A percentile compares a stretch with the other conserved stretches of the same genome.
These are phyloP conservation scores for Listronotus bonariensis DNA, from an alignment of 1,140 invertebrate species.

Conservation along the genomic window DNA sequence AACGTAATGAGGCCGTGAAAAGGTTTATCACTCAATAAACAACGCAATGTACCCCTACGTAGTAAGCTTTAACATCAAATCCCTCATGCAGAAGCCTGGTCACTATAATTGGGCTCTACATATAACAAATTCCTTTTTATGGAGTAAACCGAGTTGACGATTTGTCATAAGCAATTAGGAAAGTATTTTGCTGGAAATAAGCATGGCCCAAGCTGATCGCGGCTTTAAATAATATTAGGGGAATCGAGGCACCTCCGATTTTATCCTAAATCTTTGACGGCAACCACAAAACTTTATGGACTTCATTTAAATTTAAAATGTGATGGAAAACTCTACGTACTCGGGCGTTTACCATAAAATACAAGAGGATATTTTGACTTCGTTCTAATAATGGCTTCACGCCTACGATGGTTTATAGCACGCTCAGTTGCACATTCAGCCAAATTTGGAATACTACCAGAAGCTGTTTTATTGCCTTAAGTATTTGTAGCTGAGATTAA, in stretches of 20 bases:
- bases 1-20: slow-evolving; percentile 47
- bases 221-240: slow-evolving; percentile 38
- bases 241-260: slow-evolving; percentile 26
- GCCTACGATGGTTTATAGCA: neutral
- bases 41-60: slow-evolving; percentile 35
- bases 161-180: slow-evolving; percentile 43
- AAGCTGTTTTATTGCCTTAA: slow-evolving; percentile 1
- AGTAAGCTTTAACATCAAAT: slow-evolving; percentile 32
- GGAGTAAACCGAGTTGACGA: slow-evolving; percentile 20
- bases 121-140: slow-evolving; percentile 38
- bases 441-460: slow-evolving; percentile 3
- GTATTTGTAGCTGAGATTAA: slow-evolving; percentile 2
- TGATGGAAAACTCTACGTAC: slow-evolving; percentile 22
- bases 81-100: slow-evolving; percentile 32
- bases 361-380: slow-evolving; percentile 29
- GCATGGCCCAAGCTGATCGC: slow-evolving; percentile 15
- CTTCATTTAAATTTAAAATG: slow-evolving; percentile 42
- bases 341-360: slow-evolving; percentile 34
- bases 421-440: neutral
- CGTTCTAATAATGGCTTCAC: slow-evolving; percentile 25
- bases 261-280: slow-evolving; percentile 27
- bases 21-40: slow-evolving; percentile 50
- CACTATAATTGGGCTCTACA: slow-evolving; percentile 36
- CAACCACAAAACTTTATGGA: slow-evolving; percentile 33
- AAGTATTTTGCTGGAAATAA: slow-evolving; percentile 35